Evolutionary conservation across 2,113 vertebrate genomes (phyloP).

Genomic region (Poicephalus gulielmi): DNA sequence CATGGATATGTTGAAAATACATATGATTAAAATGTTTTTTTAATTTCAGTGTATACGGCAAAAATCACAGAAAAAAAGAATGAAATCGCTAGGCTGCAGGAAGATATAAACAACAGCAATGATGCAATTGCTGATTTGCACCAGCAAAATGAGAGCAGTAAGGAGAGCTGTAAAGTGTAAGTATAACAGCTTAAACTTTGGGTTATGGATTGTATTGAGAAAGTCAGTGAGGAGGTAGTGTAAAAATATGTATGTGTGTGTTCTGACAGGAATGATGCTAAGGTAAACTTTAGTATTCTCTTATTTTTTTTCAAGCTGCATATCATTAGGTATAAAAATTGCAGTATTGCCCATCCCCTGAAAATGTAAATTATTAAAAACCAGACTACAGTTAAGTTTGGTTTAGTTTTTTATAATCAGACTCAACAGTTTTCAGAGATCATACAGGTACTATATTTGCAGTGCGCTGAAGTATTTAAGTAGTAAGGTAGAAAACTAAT

Average conservation of each 20-base stretch:
- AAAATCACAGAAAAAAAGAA: conserved; percentile 59
- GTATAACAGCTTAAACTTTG: conserved; percentile 48
- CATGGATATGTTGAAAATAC: background rate
- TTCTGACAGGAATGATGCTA: background rate
- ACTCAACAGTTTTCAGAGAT: background rate
- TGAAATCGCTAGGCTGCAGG: conserved; percentile 55
- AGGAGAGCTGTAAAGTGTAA: conserved; percentile 65
- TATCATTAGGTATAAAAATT: background rate
- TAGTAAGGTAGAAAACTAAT: background rate
- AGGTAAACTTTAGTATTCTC: background rate
- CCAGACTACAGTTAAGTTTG: background rate
- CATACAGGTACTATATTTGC: background rate
- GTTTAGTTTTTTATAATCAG: background rate
- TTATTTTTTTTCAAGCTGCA: background rate
- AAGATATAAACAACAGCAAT: conserved; percentile 67
- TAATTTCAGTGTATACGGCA: conserved; percentile 63
- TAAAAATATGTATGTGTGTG: background rate
- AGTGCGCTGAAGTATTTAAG: background rate
- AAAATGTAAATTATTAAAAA: background rate
- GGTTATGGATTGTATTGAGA: background rate
- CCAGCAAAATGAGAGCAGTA: conserved; percentile 64
- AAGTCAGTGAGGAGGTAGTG: background rate
- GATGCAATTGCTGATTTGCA: conserved; percentile 67
- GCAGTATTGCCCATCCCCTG: background rate
- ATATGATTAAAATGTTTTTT: background rate